Conservation (phyloP, 2,797 vertebrate species). For the Pipistrellus pipistrellus region DNA sequence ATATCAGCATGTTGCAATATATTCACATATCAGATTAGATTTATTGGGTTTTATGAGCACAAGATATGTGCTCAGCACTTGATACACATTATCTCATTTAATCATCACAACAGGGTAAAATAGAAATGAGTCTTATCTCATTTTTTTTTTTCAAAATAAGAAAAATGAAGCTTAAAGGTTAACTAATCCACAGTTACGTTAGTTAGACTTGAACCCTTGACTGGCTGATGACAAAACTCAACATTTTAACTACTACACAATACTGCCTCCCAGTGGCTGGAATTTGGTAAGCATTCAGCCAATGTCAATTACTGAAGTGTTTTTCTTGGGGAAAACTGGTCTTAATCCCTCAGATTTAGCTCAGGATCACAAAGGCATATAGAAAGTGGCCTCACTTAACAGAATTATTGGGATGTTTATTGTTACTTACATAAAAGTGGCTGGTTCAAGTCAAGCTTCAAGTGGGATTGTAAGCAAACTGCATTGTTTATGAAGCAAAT, state of each 20-base stretch:
- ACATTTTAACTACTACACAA: constrained; percentile 71
- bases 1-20: not conserved
- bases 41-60: constrained; percentile 35
- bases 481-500: constrained; percentile 47
- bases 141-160: not conserved
- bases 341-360: not conserved
- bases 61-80: not conserved
- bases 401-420: not conserved
- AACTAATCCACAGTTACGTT: not conserved
- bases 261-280: constrained; percentile 78
- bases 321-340: not conserved
- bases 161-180: constrained; percentile 16
- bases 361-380: not conserved
- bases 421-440: not conserved
- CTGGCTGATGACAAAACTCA: not conserved
- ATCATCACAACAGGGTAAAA: constrained; percentile 20
- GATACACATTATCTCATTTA: constrained; percentile 61
- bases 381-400: not conserved
- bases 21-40: not conserved
- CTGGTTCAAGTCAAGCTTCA: not conserved
- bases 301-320: not conserved
- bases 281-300: constrained; percentile 38
- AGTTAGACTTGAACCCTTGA: constrained; percentile 57
- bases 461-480: not conserved
- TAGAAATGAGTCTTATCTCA: not conserved